Base-by-base conservation (phyloP, 2,797 vertebrate species). In the Chaunax sp. region DNA sequence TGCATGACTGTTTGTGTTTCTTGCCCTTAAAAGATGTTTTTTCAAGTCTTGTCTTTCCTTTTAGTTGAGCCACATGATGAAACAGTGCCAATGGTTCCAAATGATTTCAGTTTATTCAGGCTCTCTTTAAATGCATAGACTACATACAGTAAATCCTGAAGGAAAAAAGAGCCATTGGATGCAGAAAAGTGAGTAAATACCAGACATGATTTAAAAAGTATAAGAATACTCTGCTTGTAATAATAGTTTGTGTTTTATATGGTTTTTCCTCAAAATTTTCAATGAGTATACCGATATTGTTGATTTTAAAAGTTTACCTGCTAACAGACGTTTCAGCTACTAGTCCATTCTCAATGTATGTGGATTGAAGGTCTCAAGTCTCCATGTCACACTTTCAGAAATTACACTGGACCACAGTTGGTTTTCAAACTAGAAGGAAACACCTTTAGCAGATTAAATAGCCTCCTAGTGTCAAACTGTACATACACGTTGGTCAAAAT, bases 31-130 rank as follows among this genome's bases (percentile, higher is more conserved):
- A 64, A 59, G 10, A 26, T 23, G 8, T 41, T 26, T 28, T 4
- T 40, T 44, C 40, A 33, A 23, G 11, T 60, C 13, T 26, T 50
- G 55, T n/a, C n/a, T n/a, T n/a, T n/a, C n/a, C n/a, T 63, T 63
- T 38, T 41, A 56, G 30, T 56, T 4, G 23, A 35, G 49, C 67
- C 47, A 55, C 64, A 52, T 61, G 75, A 65, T 83, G 35, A 76
- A 87, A 84, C 7, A 2, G 80, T 79, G 80, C 84, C 83, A 85
- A 65, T 64, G n/a, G 64, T 44, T 72, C 54, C 23, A 64, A 28
- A 37, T 51, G 0, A 66, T 54, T 75, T 72, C 26, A 26, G 26
- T 60, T 70, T 0, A 19, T 56, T 40, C 26, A 19, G 50, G 47
- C 18, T 72, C 40, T 60, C 14, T 58, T 75, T 28, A 5, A 55